Evolutionary conservation across 2,113 vertebrate species (phyloP), one percentile per base, ranked within the genome.

Genomic region (Pterocles burchelli): DNA sequence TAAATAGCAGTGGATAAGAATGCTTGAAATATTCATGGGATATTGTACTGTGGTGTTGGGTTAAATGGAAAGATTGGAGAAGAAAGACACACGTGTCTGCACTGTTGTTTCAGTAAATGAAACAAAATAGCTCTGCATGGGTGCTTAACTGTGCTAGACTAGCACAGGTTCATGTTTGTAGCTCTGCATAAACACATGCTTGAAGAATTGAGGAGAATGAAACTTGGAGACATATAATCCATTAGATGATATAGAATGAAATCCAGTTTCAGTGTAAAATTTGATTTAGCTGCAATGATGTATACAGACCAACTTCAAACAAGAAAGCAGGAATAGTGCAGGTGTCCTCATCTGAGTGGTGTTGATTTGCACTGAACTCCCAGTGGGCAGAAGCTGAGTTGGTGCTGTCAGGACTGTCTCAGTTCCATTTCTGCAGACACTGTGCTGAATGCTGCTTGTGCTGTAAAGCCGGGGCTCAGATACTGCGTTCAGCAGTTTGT

Each of bases 401-500:
- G 45, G 54, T 1, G 1, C 51, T 70, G 8, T 61, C 5, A 2
- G 24, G 19, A 54, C 25, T 34, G 8, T 88, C 52, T 67, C 14
- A 1, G 14, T 36, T 93, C 70, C 0, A 0, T 78, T 91, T 89
- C 43, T 10, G 6, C 25, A 46, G 43, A 9, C 1, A 0, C 29
- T 33, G 6, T 31, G 59, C 36, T 36, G 71, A 59, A n/a, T 28
- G 46, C 21, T 41, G 25, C 46, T 9, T 26, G 21, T 84, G 13
- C 13, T 73, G 9, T 49, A 31, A 61, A 74, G 36, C 63, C 1
- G 2, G 17, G 31, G 7, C 43, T 89, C 7, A 2, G 15, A 10
- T 54, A 7, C 31, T 59, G 17, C 17, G 2, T 82, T 38, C 45
- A 76, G 1, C 31, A 59, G 6, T 26, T 66, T 16, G 52, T 67